Conservation (phyloP, 2,888 invertebrate species). For the Zaprionus bogoriensis region DNA sequence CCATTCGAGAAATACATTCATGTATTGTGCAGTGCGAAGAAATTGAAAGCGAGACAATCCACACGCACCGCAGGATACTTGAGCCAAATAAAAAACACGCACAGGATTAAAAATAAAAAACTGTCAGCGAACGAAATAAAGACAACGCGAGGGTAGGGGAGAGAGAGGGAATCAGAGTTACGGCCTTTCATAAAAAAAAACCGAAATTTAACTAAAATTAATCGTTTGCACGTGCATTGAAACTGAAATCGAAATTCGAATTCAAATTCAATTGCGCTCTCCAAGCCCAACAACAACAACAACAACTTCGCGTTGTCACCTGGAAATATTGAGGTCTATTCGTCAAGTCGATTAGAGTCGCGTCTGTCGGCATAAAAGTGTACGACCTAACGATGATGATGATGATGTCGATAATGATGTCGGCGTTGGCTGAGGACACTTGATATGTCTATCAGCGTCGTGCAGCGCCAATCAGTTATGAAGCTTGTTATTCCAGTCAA, state of each 20-base stretch:
- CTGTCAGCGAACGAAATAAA: slow-evolving; percentile 12
- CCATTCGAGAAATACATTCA: slow-evolving; percentile 14
- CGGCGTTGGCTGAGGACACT: slow-evolving; percentile 50
- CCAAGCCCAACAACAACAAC: slow-evolving; percentile 1
- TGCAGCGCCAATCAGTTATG: slow-evolving; percentile 14
- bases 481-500: slow-evolving; percentile 15
- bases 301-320: slow-evolving; percentile 21
- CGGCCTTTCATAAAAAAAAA: slow-evolving; percentile 19
- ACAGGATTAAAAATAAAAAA: slow-evolving; percentile 41
- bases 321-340: slow-evolving; percentile 9
- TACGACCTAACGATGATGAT: slow-evolving; percentile 14
- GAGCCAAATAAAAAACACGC: slow-evolving; percentile 44
- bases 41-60: slow-evolving; percentile 60
- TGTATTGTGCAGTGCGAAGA: slow-evolving; percentile 22
- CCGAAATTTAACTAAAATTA: slow-evolving; percentile 51
- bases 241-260: slow-evolving; percentile 29
- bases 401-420: slow-evolving; percentile 21
- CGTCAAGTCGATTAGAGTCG: slow-evolving; percentile 29
- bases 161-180: neutral
- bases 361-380: slow-evolving; percentile 42
- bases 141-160: neutral
- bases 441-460: slow-evolving; percentile 70
- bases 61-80: slow-evolving; percentile 64
- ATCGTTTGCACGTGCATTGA: slow-evolving; percentile 64
- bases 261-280: slow-evolving; percentile 17